Evolutionary conservation across 2,113 vertebrate genomes (phyloP).

Genomic region (Todiramphus saurophagus): DNA sequence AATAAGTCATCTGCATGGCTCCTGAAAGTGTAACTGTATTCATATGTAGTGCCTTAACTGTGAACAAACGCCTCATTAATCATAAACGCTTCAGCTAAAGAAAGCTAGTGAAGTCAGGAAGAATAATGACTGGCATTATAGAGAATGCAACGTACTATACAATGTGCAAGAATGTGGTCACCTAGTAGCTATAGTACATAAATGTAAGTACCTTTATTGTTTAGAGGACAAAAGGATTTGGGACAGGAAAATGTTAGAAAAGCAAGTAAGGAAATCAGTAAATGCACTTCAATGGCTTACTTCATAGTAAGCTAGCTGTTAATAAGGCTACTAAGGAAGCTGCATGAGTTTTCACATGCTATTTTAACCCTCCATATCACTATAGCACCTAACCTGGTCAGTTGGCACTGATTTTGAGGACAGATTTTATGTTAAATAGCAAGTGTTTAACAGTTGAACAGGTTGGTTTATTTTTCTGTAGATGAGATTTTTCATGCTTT

Average conservation of each 20-base stretch:
- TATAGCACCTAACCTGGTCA: not conserved
- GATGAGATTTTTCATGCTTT: not conserved
- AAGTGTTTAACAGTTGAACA: not conserved
- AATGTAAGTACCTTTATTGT: not conserved
- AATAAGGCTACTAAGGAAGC: not conserved
- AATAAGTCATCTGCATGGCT: conserved; percentile 43
- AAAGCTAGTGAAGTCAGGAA: conserved; percentile 63
- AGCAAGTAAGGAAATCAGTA: not conserved
- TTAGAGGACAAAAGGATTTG: not conserved
- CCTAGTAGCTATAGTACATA: not conserved
- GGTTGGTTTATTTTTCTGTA: not conserved
- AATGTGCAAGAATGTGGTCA: not conserved
- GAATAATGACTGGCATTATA: conserved; percentile 71
- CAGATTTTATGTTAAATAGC: not conserved
- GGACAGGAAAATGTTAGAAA: not conserved
- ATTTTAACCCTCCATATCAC: not conserved
- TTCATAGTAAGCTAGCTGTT: not conserved
- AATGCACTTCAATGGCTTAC: not conserved
- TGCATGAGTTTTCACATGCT: not conserved
- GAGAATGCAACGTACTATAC: not conserved
- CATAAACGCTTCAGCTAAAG: conserved; percentile 51
- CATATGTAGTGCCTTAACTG: conserved; percentile 66
- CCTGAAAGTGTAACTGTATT: conserved; percentile 56
- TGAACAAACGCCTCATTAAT: conserved; percentile 73
- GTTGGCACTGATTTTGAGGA: not conserved